Base-by-base conservation (phyloP, 2,888 invertebrate species). In the Xylota segnis region DNA sequence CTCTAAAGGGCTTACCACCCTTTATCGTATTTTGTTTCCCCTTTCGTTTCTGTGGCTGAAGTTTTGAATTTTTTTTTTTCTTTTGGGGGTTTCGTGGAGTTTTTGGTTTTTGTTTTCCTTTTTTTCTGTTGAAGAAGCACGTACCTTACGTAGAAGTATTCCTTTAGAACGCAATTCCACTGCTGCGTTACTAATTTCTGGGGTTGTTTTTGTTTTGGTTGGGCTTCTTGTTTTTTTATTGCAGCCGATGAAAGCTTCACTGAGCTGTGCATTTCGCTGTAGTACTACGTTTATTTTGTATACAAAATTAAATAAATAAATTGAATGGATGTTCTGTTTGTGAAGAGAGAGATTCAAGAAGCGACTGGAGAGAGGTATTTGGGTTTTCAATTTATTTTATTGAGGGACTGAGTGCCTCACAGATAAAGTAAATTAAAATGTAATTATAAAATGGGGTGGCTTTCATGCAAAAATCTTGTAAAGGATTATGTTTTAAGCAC, bases 131-230 rank as follows among this genome's bases (percentile, higher is more conserved):
- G 14, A n/a, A 63, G 16, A 68, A 54, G 70, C 78, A 78, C 77
- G 77, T 78, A 76, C 59, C 77, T 70, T 78, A 76, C 59, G 74
- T 74, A 68, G 2, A 7, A 37, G 75, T 23, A 63, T 82, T 70
- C 75, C 68, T 52, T 45, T 76, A 63, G 14, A 76, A 82, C 82
- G 76, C 63, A 82, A 70, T 82, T 76, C 63, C 40, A 68, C 50
- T 59, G 66, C 52, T 52, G 76, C 74, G 50, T 43, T 68, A 59
- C 34, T 63, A 47, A 75, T 40, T 70, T 47, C 10, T 70, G 70
- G 43, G 70, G 70, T 71, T 63, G 52, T 50, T 59, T 52, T 63
- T 61, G 54, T 71, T 82, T 74, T 50, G 34, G 43, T 74, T 52
- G 65, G 18, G 47, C 3, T 65, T 29, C 34, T 76, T 32, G 34